Conservation (phyloP, 2,113 vertebrate species). For the Salvator merianae region DNA sequence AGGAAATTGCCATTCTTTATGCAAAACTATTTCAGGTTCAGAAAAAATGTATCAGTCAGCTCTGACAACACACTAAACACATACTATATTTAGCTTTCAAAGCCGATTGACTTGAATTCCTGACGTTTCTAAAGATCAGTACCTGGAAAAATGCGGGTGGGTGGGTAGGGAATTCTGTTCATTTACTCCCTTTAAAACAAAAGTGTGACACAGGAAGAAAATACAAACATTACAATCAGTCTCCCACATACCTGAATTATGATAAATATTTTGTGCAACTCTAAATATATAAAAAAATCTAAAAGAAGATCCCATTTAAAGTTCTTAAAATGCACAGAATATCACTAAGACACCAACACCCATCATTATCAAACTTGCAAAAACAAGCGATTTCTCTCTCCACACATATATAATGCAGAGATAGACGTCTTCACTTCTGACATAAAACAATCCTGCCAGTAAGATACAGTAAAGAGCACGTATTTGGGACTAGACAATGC, state of each 20-base stretch:
- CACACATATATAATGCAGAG: not conserved
- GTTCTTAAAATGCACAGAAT: too few relatives aligned
- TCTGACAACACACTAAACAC: not conserved
- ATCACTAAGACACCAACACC: too few relatives aligned
- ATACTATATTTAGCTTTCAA: conserved; percentile 52
- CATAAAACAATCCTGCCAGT: not conserved
- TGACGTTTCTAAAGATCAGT: not conserved
- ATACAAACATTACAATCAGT: not conserved
- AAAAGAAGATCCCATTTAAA: not conserved
- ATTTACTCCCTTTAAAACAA: not conserved
- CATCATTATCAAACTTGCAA: not conserved
- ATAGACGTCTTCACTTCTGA: not conserved
- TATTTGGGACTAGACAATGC: too few relatives aligned
- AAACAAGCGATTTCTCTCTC: not conserved
- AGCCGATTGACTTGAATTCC: conserved; percentile 9
- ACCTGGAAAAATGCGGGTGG: not conserved
- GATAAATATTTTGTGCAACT: not conserved
- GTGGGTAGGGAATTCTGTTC: not conserved
- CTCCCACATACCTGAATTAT: not conserved
- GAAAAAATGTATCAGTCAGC: not conserved
- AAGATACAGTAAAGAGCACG: too few relatives aligned
- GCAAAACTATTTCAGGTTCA: not conserved
- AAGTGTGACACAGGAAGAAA: not conserved
- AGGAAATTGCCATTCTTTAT: not conserved
- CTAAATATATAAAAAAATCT: not conserved